Evolutionary conservation across 2,797 vertebrate species (phyloP).

Genomic region (Caiman crocodilus): DNA sequence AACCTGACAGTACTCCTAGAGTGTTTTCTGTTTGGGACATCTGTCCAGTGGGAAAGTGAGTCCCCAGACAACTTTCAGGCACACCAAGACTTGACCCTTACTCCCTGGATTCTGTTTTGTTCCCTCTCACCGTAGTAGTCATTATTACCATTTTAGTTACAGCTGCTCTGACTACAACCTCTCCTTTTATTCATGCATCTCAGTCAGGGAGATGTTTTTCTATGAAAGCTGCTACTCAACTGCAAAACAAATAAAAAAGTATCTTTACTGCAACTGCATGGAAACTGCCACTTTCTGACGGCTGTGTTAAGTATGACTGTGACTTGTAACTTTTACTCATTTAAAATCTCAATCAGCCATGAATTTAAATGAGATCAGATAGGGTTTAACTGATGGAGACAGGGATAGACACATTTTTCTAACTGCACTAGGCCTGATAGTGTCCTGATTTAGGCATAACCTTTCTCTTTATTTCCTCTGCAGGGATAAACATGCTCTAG

Average conservation of each 20-base stretch:
- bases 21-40: not conserved
- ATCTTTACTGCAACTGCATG: not conserved
- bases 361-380: constrained; percentile 43
- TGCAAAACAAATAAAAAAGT: not conserved
- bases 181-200: constrained; percentile 7
- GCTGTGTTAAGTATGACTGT: not conserved
- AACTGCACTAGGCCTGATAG: not conserved
- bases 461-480: constrained; percentile 29
- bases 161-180: not conserved
- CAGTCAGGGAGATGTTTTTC: not conserved
- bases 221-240: not conserved
- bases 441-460: constrained; percentile 14
- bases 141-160: constrained; percentile 8
- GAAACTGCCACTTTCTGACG: not conserved
- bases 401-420: not conserved
- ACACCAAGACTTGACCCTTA: not conserved
- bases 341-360: constrained; percentile 40
- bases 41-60: not conserved
- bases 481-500: constrained; percentile 16
- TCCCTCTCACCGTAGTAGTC: not conserved
- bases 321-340: constrained; percentile 1
- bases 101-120: not conserved
- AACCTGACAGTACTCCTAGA: not conserved
- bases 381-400: not conserved
- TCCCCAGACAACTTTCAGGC: not conserved